Conservation (phyloP, 2,888 invertebrate genomes). For the Leptopilina myrica region DNA sequence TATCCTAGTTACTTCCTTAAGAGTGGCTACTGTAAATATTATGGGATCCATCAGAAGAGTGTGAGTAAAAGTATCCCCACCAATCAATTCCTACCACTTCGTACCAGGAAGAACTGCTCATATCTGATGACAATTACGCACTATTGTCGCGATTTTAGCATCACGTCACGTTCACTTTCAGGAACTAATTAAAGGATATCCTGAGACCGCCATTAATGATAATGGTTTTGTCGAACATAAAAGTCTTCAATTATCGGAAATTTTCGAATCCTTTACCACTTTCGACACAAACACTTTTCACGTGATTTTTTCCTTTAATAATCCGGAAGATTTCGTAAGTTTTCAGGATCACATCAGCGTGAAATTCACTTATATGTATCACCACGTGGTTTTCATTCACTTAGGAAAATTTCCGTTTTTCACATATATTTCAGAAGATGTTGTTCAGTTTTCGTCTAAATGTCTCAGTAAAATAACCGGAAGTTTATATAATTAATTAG, state of each 20-base stretch:
- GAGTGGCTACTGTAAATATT: not conserved
- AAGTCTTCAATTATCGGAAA: not conserved
- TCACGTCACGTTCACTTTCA: not conserved
- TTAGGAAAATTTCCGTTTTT: not conserved
- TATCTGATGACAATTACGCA: not conserved
- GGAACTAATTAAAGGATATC: not conserved
- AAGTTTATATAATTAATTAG: too few relatives aligned
- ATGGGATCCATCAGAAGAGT: conserved; percentile 8
- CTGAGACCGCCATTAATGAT: not conserved
- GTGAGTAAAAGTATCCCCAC: not conserved
- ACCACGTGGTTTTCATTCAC: not conserved
- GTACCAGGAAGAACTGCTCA: not conserved
- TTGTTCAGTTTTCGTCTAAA: too few relatives aligned
- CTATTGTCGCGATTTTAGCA: not conserved
- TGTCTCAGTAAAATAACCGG: too few relatives aligned
- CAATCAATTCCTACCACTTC: not conserved
- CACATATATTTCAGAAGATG: too few relatives aligned
- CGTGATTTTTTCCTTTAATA: not conserved
- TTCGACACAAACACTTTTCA: not conserved
- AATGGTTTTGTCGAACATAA: not conserved
- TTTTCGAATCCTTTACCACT: not conserved
- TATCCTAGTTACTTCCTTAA: not conserved
- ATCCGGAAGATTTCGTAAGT: not conserved
- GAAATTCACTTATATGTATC: not conserved
- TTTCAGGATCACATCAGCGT: not conserved